Conservation (phyloP, 2,888 invertebrate genomes). For the Drosophila sordidula region DNA sequence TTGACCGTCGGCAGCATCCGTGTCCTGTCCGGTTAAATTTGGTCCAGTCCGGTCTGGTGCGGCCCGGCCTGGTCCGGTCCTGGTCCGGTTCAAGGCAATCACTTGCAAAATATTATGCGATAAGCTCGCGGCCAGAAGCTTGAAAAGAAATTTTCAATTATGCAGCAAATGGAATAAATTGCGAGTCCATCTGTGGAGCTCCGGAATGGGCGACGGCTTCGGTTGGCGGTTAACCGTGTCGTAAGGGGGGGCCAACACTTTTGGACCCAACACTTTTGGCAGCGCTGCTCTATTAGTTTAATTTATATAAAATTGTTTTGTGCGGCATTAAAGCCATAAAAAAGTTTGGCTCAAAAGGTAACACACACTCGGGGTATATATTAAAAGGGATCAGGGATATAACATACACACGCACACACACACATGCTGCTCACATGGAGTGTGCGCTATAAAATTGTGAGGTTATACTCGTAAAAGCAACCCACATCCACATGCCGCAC, state of each 20-base stretch:
- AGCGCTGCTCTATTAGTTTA: conserved; percentile 69
- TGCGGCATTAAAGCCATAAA: conserved; percentile 70
- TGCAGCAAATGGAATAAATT: conserved; percentile 64
- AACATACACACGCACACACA: conserved; percentile 16
- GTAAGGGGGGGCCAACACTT: conserved; percentile 23
- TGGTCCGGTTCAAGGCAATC: conserved; percentile 42
- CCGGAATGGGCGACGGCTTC: background rate
- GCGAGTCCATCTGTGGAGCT: conserved; percentile 23
- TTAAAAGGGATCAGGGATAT: conserved; percentile 76
- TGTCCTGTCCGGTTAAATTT: background rate
- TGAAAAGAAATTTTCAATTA: conserved; percentile 57
- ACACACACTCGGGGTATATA: conserved; percentile 60
- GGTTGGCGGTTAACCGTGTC: conserved; percentile 19
- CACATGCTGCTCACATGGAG: conserved; percentile 38
- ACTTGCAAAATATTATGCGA: conserved; percentile 43
- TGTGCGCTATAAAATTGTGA: conserved; percentile 75
- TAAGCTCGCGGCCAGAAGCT: conserved; percentile 50
- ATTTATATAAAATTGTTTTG: conserved; percentile 82
- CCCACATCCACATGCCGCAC: conserved; percentile 12
- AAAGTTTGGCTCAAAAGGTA: conserved; percentile 68
- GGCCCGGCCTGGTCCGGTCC: background rate
- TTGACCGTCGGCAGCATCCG: conserved; percentile 2
- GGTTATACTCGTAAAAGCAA: conserved; percentile 65
- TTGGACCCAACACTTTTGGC: conserved; percentile 13
- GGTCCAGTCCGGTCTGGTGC: too few relatives aligned